These are phyloP conservation scores for Thalassophryne amazonica DNA, from an alignment of 2,797 vertebrate genomes.

Conservation along the genomic window DNA sequence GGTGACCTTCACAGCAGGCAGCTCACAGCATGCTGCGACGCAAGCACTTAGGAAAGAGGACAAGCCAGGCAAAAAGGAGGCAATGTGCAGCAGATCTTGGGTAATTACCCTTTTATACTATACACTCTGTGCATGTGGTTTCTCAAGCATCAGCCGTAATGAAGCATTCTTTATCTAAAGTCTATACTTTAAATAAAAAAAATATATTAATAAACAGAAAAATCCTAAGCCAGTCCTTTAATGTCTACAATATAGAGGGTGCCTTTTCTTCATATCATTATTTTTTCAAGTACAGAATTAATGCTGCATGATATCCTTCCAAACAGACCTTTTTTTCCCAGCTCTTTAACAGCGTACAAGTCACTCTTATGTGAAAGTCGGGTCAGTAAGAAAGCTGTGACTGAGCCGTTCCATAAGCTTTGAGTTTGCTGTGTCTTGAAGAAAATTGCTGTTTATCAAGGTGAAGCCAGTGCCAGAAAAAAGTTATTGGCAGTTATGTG, in stretches of 20 bases:
- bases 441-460: slow-evolving; percentile 8
- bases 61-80: slow-evolving; percentile 33
- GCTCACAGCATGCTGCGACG: slow-evolving; percentile 57
- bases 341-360: neutral
- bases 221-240: neutral
- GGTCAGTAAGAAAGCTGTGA: neutral
- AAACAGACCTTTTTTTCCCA: neutral
- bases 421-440: neutral
- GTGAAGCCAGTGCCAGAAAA: slow-evolving; percentile 17
- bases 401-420: neutral
- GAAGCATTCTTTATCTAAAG: neutral
- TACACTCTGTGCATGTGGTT: slow-evolving; percentile 15
- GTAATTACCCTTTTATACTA: slow-evolving; percentile 51
- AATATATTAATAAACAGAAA: neutral
- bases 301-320: neutral
- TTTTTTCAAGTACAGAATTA: neutral
- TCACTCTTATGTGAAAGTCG: neutral
- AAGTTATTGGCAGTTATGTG: slow-evolving; percentile 56
- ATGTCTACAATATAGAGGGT: neutral
- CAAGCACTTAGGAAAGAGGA: slow-evolving; percentile 42
- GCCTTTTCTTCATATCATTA: neutral
- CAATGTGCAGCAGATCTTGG: slow-evolving; percentile 27
- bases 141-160: slow-evolving; percentile 2
- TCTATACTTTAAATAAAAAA: neutral
- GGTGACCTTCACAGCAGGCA: slow-evolving; percentile 80